Evolutionary conservation across 2,113 vertebrate species (phyloP).

Genomic region (Centrocercus urophasianus): DNA sequence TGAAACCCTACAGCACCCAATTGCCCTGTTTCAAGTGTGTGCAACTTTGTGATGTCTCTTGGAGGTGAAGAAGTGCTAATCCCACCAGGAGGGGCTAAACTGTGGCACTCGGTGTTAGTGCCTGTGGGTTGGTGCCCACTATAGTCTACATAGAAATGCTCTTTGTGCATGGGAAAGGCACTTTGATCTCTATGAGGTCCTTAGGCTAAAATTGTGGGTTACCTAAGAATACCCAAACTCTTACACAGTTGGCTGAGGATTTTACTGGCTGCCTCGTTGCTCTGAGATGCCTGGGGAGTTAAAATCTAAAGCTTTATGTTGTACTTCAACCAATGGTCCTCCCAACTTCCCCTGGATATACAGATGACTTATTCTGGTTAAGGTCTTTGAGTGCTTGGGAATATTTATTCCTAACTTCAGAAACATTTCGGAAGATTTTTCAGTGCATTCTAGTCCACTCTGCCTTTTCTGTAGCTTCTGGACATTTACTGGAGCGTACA

Average conservation of each 20-base stretch:
- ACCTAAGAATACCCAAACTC: not conserved
- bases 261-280: not conserved
- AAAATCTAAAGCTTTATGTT: not conserved
- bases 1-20: not conserved
- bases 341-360: not conserved
- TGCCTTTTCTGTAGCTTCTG: not conserved
- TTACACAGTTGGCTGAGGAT: not conserved
- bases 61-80: not conserved
- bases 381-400: not conserved
- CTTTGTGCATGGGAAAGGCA: not conserved
- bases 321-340: not conserved
- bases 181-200: not conserved
- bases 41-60: not conserved
- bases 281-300: not conserved
- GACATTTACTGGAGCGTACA: not conserved
- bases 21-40: not conserved
- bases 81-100: not conserved
- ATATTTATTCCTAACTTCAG: not conserved
- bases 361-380: not conserved
- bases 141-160: rapidly evolving
- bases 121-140: not conserved
- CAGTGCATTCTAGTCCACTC: not conserved
- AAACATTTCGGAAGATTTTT: not conserved
- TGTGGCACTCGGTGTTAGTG: rapidly evolving
- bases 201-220: not conserved